Base-by-base conservation (phyloP, 2,113 vertebrate genomes). In the Rhinogobius similis region DNA sequence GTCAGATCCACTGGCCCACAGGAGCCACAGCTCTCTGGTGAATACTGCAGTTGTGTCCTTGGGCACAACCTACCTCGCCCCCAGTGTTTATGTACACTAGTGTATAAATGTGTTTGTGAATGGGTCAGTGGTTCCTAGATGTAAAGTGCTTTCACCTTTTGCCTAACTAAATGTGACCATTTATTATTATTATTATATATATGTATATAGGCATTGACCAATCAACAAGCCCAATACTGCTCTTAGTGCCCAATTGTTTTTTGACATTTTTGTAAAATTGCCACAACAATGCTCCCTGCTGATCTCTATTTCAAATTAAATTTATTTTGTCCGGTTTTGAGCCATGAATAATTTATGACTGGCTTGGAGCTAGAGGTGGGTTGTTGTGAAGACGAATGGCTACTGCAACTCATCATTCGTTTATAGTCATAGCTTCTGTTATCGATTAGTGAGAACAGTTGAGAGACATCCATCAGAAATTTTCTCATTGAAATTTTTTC, bases 301-400 rank as follows among this genome's bases (percentile, higher is more conserved):
- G 46, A 20, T 20, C 8, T 50, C 20, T 50, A 2, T 50, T 50
- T 50, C 18, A 16, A n/a, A 50, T 50, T 16, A 4, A 18, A 21
- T 93, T 93, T 92, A 89, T 82, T 82, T 86, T 88, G 91, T 88
- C 84, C 38, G 59, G 46, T 86, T 88, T 87, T 72, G 82, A 78
- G 79, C 77, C 67, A 92, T 94, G 90, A 93, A 94, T 94, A 88
- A 93, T 93, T 90, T 85, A 93, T 92, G 87, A 29, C 61, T 82
- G 41, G 87, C 88, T 91, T 75, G 76, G 76, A 90, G 90, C 88
- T 67, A 76, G 77, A 75, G 73, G 78, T 80, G 73, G 63, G 61
- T 64, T 62, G 80, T 52, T 76, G 67, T 70, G 81, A 61, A 79
- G 74, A 68, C 62, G 74, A 83, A 76, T 44, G 69, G 68, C 70